Conservation (phyloP, 1,140 invertebrate genomes). For the Paramacrobiotus metropolitanus region DNA sequence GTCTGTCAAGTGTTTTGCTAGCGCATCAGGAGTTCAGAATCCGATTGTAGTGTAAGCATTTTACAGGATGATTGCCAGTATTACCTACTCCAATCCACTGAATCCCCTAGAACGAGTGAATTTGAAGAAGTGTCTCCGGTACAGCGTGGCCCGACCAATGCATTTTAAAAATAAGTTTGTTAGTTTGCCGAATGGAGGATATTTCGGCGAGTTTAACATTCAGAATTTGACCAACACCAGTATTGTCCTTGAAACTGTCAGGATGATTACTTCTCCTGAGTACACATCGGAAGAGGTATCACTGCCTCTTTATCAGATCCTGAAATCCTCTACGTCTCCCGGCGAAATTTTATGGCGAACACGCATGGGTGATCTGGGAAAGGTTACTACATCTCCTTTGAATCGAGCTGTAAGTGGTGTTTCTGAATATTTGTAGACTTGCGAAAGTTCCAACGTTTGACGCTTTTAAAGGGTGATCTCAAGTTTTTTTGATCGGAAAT, state of each 20-base stretch:
- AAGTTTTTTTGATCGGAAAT: too few relatives aligned
- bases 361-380: neutral
- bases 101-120: neutral
- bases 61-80: neutral
- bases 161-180: slow-evolving; percentile 1
- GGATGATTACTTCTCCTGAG: slow-evolving; percentile 1
- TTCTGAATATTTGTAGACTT: too few relatives aligned
- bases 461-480: too few relatives aligned
- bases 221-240: neutral
- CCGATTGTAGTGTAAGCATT: too few relatives aligned
- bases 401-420: neutral
- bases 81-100: neutral
- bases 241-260: neutral
- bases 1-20: too few relatives aligned
- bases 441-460: too few relatives aligned
- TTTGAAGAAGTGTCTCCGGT: neutral
- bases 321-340: neutral
- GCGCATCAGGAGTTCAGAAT: too few relatives aligned
- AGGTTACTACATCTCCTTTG: neutral
- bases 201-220: slow-evolving; percentile 4
- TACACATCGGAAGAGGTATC: neutral
- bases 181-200: neutral
- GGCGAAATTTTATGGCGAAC: slow-evolving; percentile 1
- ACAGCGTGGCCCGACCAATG: neutral
- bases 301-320: neutral